Evolutionary conservation across 2,113 vertebrate species (phyloP).

Genomic region (Halichoerus grypus): DNA sequence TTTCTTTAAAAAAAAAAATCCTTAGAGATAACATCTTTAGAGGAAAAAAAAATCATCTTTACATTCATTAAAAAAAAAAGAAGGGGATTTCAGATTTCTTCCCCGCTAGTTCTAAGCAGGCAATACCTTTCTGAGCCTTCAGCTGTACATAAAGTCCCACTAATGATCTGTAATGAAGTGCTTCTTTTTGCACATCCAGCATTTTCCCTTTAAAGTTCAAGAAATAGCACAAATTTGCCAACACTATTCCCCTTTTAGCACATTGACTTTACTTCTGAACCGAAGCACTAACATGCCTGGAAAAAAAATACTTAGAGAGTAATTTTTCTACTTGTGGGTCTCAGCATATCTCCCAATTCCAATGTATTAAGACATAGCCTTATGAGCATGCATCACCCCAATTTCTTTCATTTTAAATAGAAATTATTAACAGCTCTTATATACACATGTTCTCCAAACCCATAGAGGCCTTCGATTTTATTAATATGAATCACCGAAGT

Average conservation of each 20-base stretch:
- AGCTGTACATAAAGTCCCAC: constrained; percentile 82
- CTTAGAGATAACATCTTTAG: constrained; percentile 80
- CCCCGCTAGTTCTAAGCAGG: constrained; percentile 78
- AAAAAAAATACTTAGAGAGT: constrained; percentile 54
- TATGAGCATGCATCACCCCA: constrained; percentile 4
- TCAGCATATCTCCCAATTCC: neutral
- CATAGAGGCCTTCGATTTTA: constrained; percentile 74
- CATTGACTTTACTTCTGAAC: constrained; percentile 81
- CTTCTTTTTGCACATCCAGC: constrained; percentile 85
- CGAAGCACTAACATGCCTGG: constrained; percentile 60
- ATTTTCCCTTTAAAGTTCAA: constrained; percentile 85
- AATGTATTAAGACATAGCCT: neutral
- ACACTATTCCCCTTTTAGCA: constrained; percentile 79
- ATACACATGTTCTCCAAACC: constrained; percentile 65
- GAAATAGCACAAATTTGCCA: constrained; percentile 83
- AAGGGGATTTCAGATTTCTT: constrained; percentile 76
- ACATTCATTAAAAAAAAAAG: constrained; percentile 80
- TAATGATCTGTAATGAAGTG: constrained; percentile 87
- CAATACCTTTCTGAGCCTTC: constrained; percentile 81
- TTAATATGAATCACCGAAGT: constrained; percentile 74
- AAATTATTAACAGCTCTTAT: constrained; percentile 62
- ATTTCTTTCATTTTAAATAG: constrained; percentile 64
- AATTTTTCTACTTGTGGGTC: constrained; percentile 54
- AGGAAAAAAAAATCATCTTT: constrained; percentile 81
- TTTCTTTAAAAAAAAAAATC: constrained; percentile 78